Base-by-base conservation (phyloP, 2,797 vertebrate species). In the Cyprinodon diabolis region DNA sequence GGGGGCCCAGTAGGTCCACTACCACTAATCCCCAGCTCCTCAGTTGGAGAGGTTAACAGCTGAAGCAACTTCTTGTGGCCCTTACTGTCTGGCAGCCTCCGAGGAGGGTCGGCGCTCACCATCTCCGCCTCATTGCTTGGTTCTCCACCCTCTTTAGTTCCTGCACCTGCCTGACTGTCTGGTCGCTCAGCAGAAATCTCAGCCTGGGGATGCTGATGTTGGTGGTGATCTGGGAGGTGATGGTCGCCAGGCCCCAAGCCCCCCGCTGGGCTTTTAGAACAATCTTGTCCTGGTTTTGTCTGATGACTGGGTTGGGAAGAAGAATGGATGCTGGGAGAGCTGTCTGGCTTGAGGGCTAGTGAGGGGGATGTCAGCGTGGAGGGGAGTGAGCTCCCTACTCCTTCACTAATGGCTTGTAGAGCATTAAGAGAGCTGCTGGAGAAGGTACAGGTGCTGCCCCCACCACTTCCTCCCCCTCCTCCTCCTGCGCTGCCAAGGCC, bases 371-470 rank as follows among this genome's bases (percentile, higher is more conserved):
- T 96, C 45, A 99, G 93, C 0, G 97, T 96, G 25, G 97, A 97
- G 74, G 97, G 90, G 47, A 98, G 95, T 13, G 97, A 96, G 79
- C 96, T 98, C 58, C 98, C 98, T 12, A 99, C 97, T 1, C 98
- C 97, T 85, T 99, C 98, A 72, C 98, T 99, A 84, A 99, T 99
- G 69, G 98, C 98, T 90, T 98, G 98, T 73, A 99, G 95, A 69
- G 98, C 98, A 40, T 97, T 99, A 35, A 99, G 94, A 21, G 98
- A 99, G 90, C 97, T 99, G 92, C 97, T 99, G 69, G 97, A 99
- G 89, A 97, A 99, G 78, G 91, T 96, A 87, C 92, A 96, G 75
- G 89, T 94, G 77, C 95, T 83, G 0, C 96, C 96, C 88, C 96
- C 84, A 91, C 30, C 30, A 30, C 30, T 30, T 30, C 30, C 30